A percentile compares a stretch with the other conserved stretches of the same genome.
phyloP scores from a whole-genome alignment of 2,797 vertebrate genomes.

The Chelonia mydas region DNA sequence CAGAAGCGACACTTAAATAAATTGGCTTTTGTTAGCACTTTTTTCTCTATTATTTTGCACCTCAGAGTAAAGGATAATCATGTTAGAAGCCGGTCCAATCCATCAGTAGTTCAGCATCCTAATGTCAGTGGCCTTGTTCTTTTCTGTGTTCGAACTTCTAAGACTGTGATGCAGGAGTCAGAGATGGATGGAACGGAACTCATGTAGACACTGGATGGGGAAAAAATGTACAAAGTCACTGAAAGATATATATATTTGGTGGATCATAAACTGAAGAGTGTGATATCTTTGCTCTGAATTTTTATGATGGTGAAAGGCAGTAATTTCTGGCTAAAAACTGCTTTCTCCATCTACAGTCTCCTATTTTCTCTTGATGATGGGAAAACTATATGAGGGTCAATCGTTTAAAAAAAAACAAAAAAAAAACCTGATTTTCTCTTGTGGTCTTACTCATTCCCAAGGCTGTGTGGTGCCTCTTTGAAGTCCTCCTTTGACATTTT shows the following conservation, averaged over 20 bases:
- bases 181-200: not conserved
- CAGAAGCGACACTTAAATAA: not conserved
- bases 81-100: not conserved
- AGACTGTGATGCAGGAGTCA: not conserved
- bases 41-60: slow-evolving; percentile 20
- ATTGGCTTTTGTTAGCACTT: not conserved
- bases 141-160: not conserved
- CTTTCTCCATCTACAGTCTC: slow-evolving; percentile 8
- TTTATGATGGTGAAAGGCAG: not conserved
- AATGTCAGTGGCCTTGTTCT: not conserved
- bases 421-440: not conserved
- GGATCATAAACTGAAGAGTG: not conserved
- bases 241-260: not conserved
- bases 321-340: not conserved
- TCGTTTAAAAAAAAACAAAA: not conserved
- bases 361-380: not conserved
- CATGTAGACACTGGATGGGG: not conserved
- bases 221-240: not conserved
- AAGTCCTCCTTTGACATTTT: not conserved
- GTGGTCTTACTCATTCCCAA: not conserved
- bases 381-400: not conserved
- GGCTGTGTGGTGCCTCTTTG: not conserved
- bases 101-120: not conserved
- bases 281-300: not conserved
- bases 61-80: not conserved